Conservation (phyloP, 2,113 vertebrate genomes). For the Galeopterus variegatus region DNA sequence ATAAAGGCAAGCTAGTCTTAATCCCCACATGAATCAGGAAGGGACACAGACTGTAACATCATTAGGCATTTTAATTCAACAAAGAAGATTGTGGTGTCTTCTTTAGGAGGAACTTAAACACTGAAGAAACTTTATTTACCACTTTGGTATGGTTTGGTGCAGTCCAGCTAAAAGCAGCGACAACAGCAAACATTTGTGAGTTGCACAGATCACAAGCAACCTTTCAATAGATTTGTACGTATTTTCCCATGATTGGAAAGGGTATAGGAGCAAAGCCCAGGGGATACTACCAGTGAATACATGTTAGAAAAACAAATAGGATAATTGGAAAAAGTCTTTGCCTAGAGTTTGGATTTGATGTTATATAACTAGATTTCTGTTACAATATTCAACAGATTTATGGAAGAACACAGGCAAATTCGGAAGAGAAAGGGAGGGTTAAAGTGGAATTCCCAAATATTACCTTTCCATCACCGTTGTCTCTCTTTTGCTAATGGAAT, state of each 20-base stretch:
- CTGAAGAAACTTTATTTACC: slow-evolving; percentile 38
- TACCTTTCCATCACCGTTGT: not conserved
- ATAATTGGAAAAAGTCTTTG: slow-evolving; percentile 1
- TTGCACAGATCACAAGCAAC: not conserved
- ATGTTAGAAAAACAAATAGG: slow-evolving; percentile 1
- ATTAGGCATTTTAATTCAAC: slow-evolving; percentile 12
- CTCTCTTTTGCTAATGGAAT: slow-evolving; percentile 3
- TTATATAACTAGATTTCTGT: not conserved
- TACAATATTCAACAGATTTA: slow-evolving; percentile 47
- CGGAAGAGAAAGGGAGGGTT: not conserved
- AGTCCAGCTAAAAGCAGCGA: not conserved
- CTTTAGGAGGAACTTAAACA: slow-evolving; percentile 25
- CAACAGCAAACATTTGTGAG: slow-evolving; percentile 9
- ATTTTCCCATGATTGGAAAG: slow-evolving; percentile 34
- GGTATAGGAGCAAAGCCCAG: slow-evolving; percentile 33
- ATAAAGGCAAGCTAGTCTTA: slow-evolving; percentile 47
- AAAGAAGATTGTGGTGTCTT: not conserved
- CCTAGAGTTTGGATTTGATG: slow-evolving; percentile 36
- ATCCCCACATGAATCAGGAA: slow-evolving; percentile 45
- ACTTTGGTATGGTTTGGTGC: slow-evolving; percentile 14
- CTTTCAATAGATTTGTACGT: slow-evolving; percentile 46
- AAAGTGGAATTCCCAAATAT: slow-evolving; percentile 40
- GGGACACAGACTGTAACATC: not conserved
- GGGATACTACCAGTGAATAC: not conserved
- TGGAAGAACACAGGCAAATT: not conserved